Base-by-base conservation (phyloP, 2,888 invertebrate species). In the Steinernema carpocapsae region DNA sequence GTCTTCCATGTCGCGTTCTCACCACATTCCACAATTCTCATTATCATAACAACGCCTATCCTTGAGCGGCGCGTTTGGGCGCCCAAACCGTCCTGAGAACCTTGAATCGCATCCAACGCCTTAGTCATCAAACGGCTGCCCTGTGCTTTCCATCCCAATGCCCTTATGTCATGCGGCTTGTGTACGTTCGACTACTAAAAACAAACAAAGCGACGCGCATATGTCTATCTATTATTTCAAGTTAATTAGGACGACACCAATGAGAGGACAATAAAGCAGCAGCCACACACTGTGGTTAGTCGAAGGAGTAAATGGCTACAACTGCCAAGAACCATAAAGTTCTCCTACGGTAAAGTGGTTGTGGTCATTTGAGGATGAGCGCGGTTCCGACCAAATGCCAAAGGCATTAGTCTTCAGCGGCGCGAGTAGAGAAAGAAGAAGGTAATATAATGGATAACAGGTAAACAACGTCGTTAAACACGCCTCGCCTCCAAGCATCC, bases 171-270 rank as follows among this genome's bases (percentile, higher is more conserved):
- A 64, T 32, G 64, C 29, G 29, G 14, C 17, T 32, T 64, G 64
- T 64, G 64, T 64, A 64, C 64, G 29, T 29, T 32, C 17, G 32
- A n/a, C 26, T 6, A 2, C n/a, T 17, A 64, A 64, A 64, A 64
- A 64, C 64, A 64, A 64, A 64, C 64, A 64, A n/a, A 29, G 64
- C 64, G 26, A 19, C 12, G 64, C 64, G 64, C 64, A 64, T 32
- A 64, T 64, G 64, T 64, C 64, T 64, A 32, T 64, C 64, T 64
- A 64, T 64, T 64, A 64, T 64, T 64, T 64, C 64, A 64, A 32
- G 64, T 32, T 64, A 64, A 64, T 64, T 64, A 64, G 64, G 64
- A 64, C 32, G 64, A 64, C 64, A 64, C 64, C 64, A 64, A 29
- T 64, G 64, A 17, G 37, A 37, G 37, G 64, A 64, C 64, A 64